Evolutionary conservation across 2,797 vertebrate genomes (phyloP).

Genomic region (Poecilia velifera): DNA sequence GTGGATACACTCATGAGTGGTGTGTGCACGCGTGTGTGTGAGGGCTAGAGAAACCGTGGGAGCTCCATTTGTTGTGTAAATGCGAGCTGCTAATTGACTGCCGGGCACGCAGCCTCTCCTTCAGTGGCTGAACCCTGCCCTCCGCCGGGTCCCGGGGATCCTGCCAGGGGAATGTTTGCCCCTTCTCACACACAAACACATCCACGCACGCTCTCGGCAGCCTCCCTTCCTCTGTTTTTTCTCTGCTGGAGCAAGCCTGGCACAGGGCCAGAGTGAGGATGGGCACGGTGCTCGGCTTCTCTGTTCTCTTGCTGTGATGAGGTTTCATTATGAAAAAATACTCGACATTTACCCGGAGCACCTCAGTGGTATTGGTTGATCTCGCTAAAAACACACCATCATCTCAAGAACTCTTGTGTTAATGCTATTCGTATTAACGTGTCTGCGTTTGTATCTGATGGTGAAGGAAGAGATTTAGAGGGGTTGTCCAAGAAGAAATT

Average conservation of each 20-base stretch:
- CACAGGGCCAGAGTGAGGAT: conserved; percentile 62
- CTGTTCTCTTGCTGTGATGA: conserved; percentile 47
- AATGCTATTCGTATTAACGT: background rate
- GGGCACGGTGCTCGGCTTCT: conserved; percentile 50
- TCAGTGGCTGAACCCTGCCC: conserved; percentile 78
- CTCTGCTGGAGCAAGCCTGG: conserved; percentile 63
- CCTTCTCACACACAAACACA: conserved; percentile 34
- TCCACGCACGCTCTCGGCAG: conserved; percentile 33
- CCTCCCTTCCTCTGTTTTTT: conserved; percentile 41
- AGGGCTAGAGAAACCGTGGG: conserved; percentile 59
- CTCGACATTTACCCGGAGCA: conserved; percentile 24
- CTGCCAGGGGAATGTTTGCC: conserved; percentile 72
- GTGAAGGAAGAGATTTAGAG: background rate
- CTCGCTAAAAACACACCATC: conserved; percentile 13
- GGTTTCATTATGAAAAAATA: conserved; percentile 47
- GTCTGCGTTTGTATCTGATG: background rate
- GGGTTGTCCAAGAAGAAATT: background rate
- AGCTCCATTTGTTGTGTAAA: conserved; percentile 82
- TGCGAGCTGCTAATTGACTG: conserved; percentile 79
- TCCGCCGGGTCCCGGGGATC: conserved; percentile 71
- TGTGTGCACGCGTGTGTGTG: conserved; percentile 26
- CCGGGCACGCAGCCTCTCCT: conserved; percentile 76
- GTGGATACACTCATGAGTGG: conserved; percentile 69
- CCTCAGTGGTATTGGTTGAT: conserved; percentile 23
- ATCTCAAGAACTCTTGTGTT: conserved; percentile 7